These are phyloP conservation scores for Sarcophaga carnaria DNA, from an alignment of 2,888 invertebrate genomes.

Conservation along the genomic window DNA sequence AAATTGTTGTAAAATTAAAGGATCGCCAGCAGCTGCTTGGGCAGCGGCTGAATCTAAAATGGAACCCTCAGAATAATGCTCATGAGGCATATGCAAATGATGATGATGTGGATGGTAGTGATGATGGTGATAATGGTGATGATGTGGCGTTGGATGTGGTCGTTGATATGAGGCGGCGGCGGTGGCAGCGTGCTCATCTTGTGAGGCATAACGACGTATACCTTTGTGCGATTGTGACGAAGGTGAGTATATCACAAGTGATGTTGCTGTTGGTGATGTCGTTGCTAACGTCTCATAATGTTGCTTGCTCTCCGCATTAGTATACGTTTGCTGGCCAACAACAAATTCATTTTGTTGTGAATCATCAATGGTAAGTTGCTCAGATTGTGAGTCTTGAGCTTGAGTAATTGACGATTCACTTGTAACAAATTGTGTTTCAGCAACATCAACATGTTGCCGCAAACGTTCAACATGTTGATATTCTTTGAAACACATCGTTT, in stretches of 20 bases:
- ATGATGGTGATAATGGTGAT: slow-evolving; percentile 57
- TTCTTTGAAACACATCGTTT: slow-evolving; percentile 35
- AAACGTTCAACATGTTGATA: slow-evolving; percentile 49
- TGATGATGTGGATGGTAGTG: slow-evolving; percentile 65
- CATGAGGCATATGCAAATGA: slow-evolving; percentile 71
- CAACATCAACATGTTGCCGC: slow-evolving; percentile 37
- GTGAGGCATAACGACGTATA: slow-evolving; percentile 73
- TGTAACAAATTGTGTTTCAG: slow-evolving; percentile 37
- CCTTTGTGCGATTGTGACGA: slow-evolving; percentile 79
- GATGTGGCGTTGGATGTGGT: slow-evolving; percentile 57
- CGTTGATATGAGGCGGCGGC: slow-evolving; percentile 65
- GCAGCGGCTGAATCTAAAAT: slow-evolving; percentile 62
- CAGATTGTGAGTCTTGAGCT: slow-evolving; percentile 1
- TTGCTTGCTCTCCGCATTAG: slow-evolving; percentile 67
- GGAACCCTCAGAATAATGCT: slow-evolving; percentile 63
- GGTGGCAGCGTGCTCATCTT: slow-evolving; percentile 66
- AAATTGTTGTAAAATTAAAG: slow-evolving; percentile 76
- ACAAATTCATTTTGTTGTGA: slow-evolving; percentile 41
- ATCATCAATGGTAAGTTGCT: slow-evolving; percentile 24
- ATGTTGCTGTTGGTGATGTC: slow-evolving; percentile 77
- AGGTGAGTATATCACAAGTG: slow-evolving; percentile 78
- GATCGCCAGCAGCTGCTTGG: slow-evolving; percentile 63
- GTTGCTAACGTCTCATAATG: slow-evolving; percentile 66
- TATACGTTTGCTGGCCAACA: slow-evolving; percentile 70
- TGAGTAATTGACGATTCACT: slow-evolving; percentile 42